Conservation (phyloP, 2,113 vertebrate species). For the Eulemur rufifrons region DNA sequence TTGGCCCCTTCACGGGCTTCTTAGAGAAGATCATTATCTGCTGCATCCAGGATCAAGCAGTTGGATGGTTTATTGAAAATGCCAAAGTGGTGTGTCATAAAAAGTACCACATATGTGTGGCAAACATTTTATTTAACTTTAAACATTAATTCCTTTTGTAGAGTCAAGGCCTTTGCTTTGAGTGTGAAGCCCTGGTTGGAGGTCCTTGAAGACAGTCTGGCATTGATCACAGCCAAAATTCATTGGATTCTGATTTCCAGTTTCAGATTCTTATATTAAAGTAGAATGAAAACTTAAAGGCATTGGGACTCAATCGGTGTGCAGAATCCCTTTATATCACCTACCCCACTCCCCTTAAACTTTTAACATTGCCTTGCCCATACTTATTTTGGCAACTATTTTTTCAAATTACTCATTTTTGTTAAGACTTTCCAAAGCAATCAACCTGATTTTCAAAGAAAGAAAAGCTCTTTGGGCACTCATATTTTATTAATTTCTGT, state of each 20-base stretch:
- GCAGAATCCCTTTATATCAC: neutral
- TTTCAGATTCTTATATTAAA: slow-evolving; percentile 11
- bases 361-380: neutral
- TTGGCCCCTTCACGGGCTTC: neutral
- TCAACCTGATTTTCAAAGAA: neutral
- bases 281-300: neutral
- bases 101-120: neutral
- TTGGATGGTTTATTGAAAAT: slow-evolving; percentile 23
- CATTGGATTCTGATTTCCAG: neutral
- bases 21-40: neutral
- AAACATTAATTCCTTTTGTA: neutral
- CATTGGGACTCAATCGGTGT: neutral
- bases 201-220: neutral
- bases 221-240: neutral
- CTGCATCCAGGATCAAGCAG: neutral
- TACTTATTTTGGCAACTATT: neutral
- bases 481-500: slow-evolving; percentile 28
- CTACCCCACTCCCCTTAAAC: neutral
- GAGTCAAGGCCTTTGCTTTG: neutral
- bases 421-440: slow-evolving; percentile 28
- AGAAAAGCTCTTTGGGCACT: neutral
- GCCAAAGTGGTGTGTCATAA: neutral
- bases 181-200: neutral
- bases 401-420: slow-evolving; percentile 31
- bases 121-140: neutral